These are phyloP conservation scores for Arnoldichthys spilopterus DNA, from an alignment of 2,797 vertebrate species.

Conservation along the genomic window DNA sequence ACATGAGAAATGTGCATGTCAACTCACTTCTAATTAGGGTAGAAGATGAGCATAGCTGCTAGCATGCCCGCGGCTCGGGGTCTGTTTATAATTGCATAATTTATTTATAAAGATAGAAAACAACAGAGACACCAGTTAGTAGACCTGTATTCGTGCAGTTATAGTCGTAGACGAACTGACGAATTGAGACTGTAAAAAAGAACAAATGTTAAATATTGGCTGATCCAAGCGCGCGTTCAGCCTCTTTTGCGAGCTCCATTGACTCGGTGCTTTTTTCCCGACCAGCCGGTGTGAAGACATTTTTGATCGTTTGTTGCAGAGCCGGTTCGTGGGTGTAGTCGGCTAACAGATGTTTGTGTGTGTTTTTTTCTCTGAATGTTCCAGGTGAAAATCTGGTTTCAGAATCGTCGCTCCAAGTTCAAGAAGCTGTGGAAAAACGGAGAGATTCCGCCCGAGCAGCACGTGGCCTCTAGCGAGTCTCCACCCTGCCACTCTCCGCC, in stretches of 20 bases:
- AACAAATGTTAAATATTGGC: neutral
- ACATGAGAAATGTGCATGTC: neutral
- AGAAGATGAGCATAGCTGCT: too few species aligned
- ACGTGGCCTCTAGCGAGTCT: constrained; percentile 83
- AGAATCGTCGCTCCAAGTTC: constrained; percentile 96
- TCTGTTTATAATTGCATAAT: too few species aligned
- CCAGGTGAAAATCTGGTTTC: constrained; percentile 98
- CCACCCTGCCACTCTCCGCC: constrained; percentile 87
- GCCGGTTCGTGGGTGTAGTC: neutral
- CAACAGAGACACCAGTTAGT: too few species aligned
- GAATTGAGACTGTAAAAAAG: too few species aligned
- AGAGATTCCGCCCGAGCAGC: constrained; percentile 88
- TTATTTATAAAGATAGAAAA: too few species aligned
- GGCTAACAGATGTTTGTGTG: neutral
- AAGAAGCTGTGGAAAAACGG: constrained; percentile 99
- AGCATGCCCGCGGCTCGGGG: too few species aligned
- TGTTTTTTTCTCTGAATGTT: neutral
- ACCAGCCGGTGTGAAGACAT: neutral
- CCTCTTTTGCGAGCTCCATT: neutral
- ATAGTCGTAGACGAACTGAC: too few species aligned
- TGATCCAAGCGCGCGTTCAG: neutral
- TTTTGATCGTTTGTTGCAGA: constrained; percentile 5
- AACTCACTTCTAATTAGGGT: too few species aligned
- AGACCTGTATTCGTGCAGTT: too few species aligned
- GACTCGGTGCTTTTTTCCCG: too few species aligned